phyloP scores from a whole-genome alignment of 2,113 vertebrate species.

The Neodontobutis hainanensis region DNA sequence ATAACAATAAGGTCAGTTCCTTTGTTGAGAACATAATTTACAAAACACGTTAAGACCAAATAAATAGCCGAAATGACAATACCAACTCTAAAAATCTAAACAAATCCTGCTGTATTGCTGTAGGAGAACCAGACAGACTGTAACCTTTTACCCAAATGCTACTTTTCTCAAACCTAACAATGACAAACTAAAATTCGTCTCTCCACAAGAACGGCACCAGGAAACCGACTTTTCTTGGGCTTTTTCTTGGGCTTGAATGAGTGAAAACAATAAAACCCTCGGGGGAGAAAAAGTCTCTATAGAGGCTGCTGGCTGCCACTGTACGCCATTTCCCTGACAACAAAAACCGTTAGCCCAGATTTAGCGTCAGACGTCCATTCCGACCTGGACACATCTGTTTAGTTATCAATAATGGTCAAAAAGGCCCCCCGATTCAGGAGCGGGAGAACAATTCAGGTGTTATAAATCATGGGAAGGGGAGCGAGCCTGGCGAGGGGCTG shows the following conservation, averaged over 20 bases:
- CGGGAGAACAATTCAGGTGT: constrained; percentile 64
- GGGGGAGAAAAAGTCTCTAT: constrained; percentile 13
- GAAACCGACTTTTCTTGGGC: constrained; percentile 17
- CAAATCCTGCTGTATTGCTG: no score
- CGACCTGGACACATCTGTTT: constrained; percentile 65
- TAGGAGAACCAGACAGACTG: no score
- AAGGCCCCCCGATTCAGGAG: constrained; percentile 46
- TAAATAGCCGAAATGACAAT: no score
- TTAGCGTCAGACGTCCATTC: constrained; percentile 56
- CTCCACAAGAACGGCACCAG: neutral
- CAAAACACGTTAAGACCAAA: no score
- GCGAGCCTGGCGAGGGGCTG: constrained; percentile 43
- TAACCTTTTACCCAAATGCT: no score
- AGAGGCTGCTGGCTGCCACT: constrained; percentile 21
- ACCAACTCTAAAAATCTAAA: no score
- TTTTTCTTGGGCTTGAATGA: neutral
- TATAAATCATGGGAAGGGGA: constrained; percentile 65
- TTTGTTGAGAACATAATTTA: no score
- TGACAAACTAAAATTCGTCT: neutral
- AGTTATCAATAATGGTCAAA: constrained; percentile 58
- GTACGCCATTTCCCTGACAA: constrained; percentile 53
- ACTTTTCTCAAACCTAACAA: constrained; percentile 12
- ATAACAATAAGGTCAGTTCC: no score
- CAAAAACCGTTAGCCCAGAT: constrained; percentile 61
- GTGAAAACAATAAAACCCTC: constrained; percentile 30